Evolutionary conservation across 2,113 vertebrate genomes (phyloP), one percentile per base, ranked within the genome.

Genomic region (Dasyprocta punctata): DNA sequence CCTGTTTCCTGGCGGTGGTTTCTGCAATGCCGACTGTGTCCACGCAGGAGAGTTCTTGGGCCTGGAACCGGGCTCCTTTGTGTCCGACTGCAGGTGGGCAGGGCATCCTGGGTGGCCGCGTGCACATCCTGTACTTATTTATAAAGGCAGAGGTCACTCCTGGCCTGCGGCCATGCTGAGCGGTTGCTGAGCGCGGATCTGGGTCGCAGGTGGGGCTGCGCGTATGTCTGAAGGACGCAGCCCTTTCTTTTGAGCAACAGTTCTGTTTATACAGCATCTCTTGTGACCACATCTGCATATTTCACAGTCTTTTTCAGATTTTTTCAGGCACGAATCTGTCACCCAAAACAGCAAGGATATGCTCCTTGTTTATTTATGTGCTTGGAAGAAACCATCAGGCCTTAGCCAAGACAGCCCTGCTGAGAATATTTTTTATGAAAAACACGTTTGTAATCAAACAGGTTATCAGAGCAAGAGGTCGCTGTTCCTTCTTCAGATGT

Each of bases 151-250:
- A 28, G 36, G 1, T 36, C 8, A 6, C 38, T 26, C 22, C 19
- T 17, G 85, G 6, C 54, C 44, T 22, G 44, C 10, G 3, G n/a
- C 41, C n/a, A 10, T 24, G 65, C 20, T 17, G 30, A 54, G 36
- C 13, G 14, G 36, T 20, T 3, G 47, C 17, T 0, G 2, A 26
- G 26, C 0, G 1, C 13, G 75, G 3, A 20, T 47, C 54, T 49
- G 90, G 52, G 19, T 22, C 56, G 20, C 86, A 73, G 86, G 49
- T 87, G 94, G 92, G 24, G 4, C 3, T 0, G 11, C 5, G 1
- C 92, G 22, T 24, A 33, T 88, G 86, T 75, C 94, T 49, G 94
- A 61, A 86, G 94, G 83, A 44, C 4, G 82, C 78, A 73, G 71
- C 8, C 60, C 0, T 86, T 77, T 26, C 87, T 65, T 60, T 16